Evolutionary conservation across 53 echinoderm and acorn worm genomes (phyloP).

Genomic region (Stichopus horrens): DNA sequence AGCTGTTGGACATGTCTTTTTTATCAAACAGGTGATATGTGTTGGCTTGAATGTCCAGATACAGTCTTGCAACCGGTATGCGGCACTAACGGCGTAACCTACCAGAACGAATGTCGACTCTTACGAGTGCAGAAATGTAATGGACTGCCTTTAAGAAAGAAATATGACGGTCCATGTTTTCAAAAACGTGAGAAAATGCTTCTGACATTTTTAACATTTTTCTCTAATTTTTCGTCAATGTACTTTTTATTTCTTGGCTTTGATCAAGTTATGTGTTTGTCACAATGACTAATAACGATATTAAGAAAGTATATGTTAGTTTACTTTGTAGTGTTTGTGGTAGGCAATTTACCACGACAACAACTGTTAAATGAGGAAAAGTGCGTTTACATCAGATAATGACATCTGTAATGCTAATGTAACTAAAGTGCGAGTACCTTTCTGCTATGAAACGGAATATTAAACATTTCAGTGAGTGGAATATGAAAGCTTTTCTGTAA

Average conservation of each 20-base stretch:
- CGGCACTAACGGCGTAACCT: conserved; percentile 6
- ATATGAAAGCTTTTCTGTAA: too few relatives aligned
- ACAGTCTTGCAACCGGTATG: not conserved
- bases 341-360: too few relatives aligned
- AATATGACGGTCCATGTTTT: conserved; percentile 26
- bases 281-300: not conserved
- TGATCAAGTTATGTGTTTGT: not conserved
- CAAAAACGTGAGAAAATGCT: not conserved
- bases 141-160: not conserved
- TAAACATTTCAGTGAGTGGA: too few relatives aligned
- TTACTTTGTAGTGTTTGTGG: too few relatives aligned
- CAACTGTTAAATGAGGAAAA: too few relatives aligned
- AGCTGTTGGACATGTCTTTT: too few relatives aligned
- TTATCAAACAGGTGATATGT: conserved; percentile 15
- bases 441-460: too few relatives aligned
- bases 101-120: conserved; percentile 7
- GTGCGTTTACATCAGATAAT: too few relatives aligned
- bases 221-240: not conserved
- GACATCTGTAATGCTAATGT: too few relatives aligned
- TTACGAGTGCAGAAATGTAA: conserved; percentile 1
- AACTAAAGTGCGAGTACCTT: too few relatives aligned
- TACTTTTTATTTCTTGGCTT: not conserved
- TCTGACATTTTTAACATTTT: not conserved
- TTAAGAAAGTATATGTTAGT: not conserved
- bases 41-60: conserved; percentile 11